Evolutionary conservation across 1,140 invertebrate species (phyloP).

Genomic region (Pygmarrhopalites habei): DNA sequence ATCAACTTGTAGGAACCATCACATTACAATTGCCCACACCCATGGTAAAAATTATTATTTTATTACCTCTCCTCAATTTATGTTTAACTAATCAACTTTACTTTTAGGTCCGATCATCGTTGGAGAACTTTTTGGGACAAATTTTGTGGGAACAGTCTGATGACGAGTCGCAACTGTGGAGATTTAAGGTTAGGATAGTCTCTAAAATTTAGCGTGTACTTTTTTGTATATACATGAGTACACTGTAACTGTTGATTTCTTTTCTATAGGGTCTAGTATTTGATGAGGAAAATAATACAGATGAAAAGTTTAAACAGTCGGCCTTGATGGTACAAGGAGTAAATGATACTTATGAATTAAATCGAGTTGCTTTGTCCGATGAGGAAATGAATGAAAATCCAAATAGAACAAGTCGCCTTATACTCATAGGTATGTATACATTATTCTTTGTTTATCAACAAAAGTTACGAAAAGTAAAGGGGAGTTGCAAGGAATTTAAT

Average conservation of each 20-base stretch:
- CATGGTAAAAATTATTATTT: no score
- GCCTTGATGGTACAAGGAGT: conserved; percentile 40
- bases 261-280: conserved; percentile 2
- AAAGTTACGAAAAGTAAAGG: not conserved
- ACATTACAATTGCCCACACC: conserved; percentile 27
- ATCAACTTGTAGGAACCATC: conserved; percentile 31
- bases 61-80: no score
- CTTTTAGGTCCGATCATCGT: no score
- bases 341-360: conserved; percentile 41
- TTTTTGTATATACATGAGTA: not conserved
- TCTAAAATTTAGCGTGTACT: no score
- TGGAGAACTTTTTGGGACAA: conserved; percentile 35
- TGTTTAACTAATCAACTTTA: no score
- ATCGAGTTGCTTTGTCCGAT: conserved; percentile 14
- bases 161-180: conserved; percentile 22
- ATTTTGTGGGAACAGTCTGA: conserved; percentile 38
- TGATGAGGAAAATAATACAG: conserved; percentile 3
- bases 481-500: not conserved
- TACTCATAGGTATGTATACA: conserved; percentile 34
- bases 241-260: not conserved
- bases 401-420: not conserved
- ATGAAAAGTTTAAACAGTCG: not conserved
- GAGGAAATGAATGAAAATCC: not conserved
- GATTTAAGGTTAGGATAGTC: conserved; percentile 18
- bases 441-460: no score